Evolutionary conservation across 2,888 invertebrate species (phyloP).

Genomic region (Pemphredon lugubris): DNA sequence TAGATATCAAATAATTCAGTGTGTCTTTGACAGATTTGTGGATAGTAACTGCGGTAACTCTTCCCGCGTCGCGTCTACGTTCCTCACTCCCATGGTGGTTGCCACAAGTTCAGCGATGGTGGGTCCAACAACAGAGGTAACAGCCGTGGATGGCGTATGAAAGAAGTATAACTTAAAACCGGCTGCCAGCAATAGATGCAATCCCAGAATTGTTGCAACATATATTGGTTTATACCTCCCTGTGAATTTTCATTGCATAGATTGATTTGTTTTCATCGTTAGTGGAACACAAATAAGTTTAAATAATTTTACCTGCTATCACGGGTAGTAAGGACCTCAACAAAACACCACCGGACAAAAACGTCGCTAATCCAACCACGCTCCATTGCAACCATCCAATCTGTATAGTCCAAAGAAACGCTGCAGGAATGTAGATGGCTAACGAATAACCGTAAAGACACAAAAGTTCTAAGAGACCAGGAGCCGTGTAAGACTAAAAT

Average conservation of each 20-base stretch:
- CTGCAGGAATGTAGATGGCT: constrained; percentile 95
- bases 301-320: constrained; percentile 79
- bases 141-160: constrained; percentile 82
- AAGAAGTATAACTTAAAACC: constrained; percentile 94
- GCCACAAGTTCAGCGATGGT: not conserved
- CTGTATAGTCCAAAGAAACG: constrained; percentile 95
- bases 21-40: not conserved
- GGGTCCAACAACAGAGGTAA: not conserved
- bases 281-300: not conserved
- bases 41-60: not conserved
- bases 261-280: not conserved
- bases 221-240: constrained; percentile 85
- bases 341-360: constrained; percentile 93
- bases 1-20: too few species aligned
- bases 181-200: constrained; percentile 91
- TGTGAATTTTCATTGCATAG: constrained; percentile 50
- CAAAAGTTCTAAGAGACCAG: constrained; percentile 91
- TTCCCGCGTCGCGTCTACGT: not conserved
- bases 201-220: constrained; percentile 86
- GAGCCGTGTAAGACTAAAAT: constrained; percentile 82
- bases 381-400: constrained; percentile 92
- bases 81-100: constrained; percentile 2
- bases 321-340: constrained; percentile 92
- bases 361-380: constrained; percentile 90
- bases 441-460: constrained; percentile 98